Conservation (phyloP, 2,888 invertebrate genomes). For the Crioceris asparagi region DNA sequence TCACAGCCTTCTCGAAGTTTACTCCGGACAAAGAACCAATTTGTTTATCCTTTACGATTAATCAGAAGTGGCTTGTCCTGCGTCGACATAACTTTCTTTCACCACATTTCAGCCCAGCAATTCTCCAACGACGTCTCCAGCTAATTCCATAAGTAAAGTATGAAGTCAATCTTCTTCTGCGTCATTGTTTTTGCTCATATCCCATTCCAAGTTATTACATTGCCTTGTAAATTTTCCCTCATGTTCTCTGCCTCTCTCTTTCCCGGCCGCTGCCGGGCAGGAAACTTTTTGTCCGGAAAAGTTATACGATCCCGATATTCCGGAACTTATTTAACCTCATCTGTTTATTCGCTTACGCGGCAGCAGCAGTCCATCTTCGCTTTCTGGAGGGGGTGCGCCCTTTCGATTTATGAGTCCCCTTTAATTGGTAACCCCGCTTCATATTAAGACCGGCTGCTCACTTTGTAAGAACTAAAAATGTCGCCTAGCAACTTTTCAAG, state of each 20-base stretch:
- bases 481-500: too few species aligned
- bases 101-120: conserved; percentile 23
- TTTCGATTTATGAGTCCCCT: conserved; percentile 32
- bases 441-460: background rate
- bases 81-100: conserved; percentile 21
- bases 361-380: conserved; percentile 32
- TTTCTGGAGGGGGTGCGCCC: conserved; percentile 26
- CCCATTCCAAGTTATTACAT: conserved; percentile 19
- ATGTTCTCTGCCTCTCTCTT: conserved; percentile 9
- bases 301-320: conserved; percentile 27
- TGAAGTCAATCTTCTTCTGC: conserved; percentile 27
- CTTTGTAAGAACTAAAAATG: too few species aligned
- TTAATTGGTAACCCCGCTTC: conserved; percentile 32
- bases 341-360: conserved; percentile 32
- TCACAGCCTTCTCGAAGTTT: too few species aligned
- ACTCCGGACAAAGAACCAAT: conserved; percentile 2
- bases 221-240: conserved; percentile 22
- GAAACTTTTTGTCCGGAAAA: conserved; percentile 26
- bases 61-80: background rate
- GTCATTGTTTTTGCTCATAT: conserved; percentile 29
- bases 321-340: conserved; percentile 31
- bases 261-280: conserved; percentile 16
- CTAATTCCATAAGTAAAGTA: conserved; percentile 26
- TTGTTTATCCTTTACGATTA: conserved; percentile 1
- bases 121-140: conserved; percentile 16